phyloP scores from a whole-genome alignment of 2,888 invertebrate species.

The Eustalomyia histrio region DNA sequence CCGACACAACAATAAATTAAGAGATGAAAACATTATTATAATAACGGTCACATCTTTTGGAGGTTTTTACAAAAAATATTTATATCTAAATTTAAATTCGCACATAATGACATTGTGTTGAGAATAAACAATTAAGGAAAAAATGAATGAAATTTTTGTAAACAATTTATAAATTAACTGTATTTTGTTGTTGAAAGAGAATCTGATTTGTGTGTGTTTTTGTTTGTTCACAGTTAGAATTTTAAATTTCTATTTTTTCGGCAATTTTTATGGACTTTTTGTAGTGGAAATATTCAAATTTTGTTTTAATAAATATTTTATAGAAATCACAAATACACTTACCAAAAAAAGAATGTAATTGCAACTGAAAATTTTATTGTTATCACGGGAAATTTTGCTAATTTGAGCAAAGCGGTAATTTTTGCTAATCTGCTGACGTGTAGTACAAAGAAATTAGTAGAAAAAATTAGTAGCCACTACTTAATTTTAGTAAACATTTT shows the following conservation, averaged over 20 bases:
- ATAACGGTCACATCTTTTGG: slow-evolving; percentile 22
- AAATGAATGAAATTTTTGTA: background rate
- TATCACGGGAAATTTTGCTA: too few relatives aligned
- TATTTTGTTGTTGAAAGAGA: slow-evolving; percentile 17
- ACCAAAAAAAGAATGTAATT: too few relatives aligned
- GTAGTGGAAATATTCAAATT: slow-evolving; percentile 11
- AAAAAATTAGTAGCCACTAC: too few relatives aligned
- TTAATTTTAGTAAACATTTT: too few relatives aligned
- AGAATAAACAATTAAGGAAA: slow-evolving; percentile 47
- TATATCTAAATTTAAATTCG: slow-evolving; percentile 12
- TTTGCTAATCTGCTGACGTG: too few relatives aligned
- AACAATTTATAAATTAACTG: background rate
- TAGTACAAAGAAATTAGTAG: too few relatives aligned
- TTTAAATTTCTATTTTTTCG: slow-evolving; percentile 2
- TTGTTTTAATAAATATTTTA: slow-evolving; percentile 60
- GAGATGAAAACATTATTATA: slow-evolving; percentile 14
- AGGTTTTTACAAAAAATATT: background rate
- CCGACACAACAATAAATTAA: background rate
- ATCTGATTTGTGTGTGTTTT: slow-evolving; percentile 27
- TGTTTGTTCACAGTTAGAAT: slow-evolving; percentile 50
- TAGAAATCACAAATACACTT: slow-evolving; percentile 73
- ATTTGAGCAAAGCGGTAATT: too few relatives aligned
- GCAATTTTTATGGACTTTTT: background rate
- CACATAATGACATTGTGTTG: slow-evolving; percentile 31
- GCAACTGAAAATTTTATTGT: too few relatives aligned